A percentile compares a stretch with the other conserved stretches of the same genome.
phyloP scores from a whole-genome alignment of 1,140 invertebrate species.

The Lerema accius region DNA sequence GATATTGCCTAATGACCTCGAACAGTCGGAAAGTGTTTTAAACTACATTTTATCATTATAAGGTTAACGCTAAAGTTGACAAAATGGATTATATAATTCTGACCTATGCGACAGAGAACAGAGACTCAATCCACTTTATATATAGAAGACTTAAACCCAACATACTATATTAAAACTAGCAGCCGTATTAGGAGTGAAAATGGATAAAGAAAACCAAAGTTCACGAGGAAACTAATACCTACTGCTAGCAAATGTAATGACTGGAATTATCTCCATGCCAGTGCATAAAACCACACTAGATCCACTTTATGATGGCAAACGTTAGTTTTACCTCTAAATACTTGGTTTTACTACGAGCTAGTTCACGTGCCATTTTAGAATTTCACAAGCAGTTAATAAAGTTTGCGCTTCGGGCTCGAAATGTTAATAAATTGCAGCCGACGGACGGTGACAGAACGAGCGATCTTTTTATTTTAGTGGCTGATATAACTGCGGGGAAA shows the following conservation, averaged over 20 bases:
- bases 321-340: constrained; percentile 25
- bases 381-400: constrained; percentile 55
- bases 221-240: constrained; percentile 16
- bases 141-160: too few relatives aligned
- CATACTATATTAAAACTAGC: too few relatives aligned
- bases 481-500: background rate
- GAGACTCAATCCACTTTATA: too few relatives aligned
- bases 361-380: constrained; percentile 31
- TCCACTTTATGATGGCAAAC: constrained; percentile 25
- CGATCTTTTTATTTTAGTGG: constrained; percentile 34
- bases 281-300: constrained; percentile 17
- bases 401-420: constrained; percentile 45
- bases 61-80: too few relatives aligned
- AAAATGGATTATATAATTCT: too few relatives aligned
- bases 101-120: too few relatives aligned
- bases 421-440: constrained; percentile 59
- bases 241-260: constrained; percentile 9
- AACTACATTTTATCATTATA: too few relatives aligned
- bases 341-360: constrained; percentile 17
- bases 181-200: background rate
- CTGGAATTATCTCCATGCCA: constrained; percentile 11
- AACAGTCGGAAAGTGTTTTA: too few relatives aligned
- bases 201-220: constrained; percentile 1
- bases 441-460: constrained; percentile 54
- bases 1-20: too few relatives aligned